Evolutionary conservation across 2,797 vertebrate species (phyloP).

Genomic region (Gambusia yucatana): DNA sequence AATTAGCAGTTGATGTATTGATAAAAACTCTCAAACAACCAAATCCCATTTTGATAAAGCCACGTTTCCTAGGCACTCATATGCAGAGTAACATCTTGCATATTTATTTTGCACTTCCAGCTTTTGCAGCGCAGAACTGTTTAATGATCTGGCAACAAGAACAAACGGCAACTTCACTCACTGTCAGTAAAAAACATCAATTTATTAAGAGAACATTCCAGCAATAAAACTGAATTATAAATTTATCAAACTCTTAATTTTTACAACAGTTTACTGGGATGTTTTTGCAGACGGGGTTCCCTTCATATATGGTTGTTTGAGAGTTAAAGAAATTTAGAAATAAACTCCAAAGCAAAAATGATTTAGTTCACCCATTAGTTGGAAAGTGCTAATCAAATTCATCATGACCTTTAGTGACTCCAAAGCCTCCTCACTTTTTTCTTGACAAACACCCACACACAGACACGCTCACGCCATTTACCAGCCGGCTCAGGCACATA

Average conservation of each 20-base stretch:
- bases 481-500: slow-evolving; percentile 53
- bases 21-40: background rate
- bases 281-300: background rate
- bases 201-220: background rate
- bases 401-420: slow-evolving; percentile 59
- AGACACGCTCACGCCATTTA: slow-evolving; percentile 51
- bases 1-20: background rate
- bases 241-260: background rate
- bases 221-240: too few species aligned
- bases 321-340: background rate
- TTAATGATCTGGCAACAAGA: background rate
- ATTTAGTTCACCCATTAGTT: slow-evolving; percentile 41
- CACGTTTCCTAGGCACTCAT: background rate
- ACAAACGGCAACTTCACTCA: background rate
- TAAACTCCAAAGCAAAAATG: background rate
- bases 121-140: background rate
- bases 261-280: background rate
- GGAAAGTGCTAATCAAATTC: slow-evolving; percentile 52
- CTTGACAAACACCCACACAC: slow-evolving; percentile 54
- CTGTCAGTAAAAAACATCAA: background rate
- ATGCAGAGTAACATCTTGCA: background rate
- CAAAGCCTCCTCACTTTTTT: slow-evolving; percentile 19
- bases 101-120: background rate
- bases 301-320: background rate
- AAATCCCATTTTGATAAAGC: background rate